Percentiles rank a stretch among this genome's conserved stretches.
phyloP scores from a whole-genome alignment of 2,113 vertebrate species.

The Tragulus kanchil region DNA sequence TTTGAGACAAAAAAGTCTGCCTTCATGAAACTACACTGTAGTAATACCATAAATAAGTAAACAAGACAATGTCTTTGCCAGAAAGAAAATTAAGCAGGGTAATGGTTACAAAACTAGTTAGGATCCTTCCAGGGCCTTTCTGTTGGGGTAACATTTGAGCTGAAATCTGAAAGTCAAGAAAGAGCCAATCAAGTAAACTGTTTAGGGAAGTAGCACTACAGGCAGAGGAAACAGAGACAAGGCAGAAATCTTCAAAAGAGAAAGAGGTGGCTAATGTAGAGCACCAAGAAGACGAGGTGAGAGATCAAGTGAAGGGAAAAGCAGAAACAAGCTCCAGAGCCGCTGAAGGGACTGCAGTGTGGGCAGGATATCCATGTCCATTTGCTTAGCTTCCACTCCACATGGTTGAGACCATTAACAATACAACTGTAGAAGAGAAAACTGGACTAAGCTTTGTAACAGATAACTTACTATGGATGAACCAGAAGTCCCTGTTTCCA shows the following conservation, averaged over 20 bases:
- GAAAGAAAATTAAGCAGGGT: conserved; percentile 18
- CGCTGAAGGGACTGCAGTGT: neutral
- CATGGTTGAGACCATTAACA: neutral
- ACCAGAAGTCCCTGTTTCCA: conserved; percentile 18
- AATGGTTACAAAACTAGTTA: neutral
- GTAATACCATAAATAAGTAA: conserved; percentile 1
- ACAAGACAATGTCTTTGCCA: neutral
- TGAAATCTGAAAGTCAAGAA: conserved; percentile 39
- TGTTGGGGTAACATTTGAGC: conserved; percentile 19
- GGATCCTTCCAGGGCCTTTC: neutral
- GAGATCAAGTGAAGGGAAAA: neutral
- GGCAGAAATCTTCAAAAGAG: neutral
- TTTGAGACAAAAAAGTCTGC: neutral
- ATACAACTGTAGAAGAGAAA: neutral
- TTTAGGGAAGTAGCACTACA: neutral
- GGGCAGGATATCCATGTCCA: neutral
- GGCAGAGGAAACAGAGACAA: neutral
- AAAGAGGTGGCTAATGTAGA: neutral
- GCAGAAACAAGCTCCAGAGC: neutral
- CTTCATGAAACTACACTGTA: neutral
- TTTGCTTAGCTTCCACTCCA: conserved; percentile 5
- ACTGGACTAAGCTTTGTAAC: conserved; percentile 17
- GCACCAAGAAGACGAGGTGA: neutral
- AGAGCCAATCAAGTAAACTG: conserved; percentile 2
- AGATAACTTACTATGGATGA: conserved; percentile 36